These are phyloP conservation scores for Microcebus griseorufus DNA, from an alignment of 2,113 vertebrate genomes.

Conservation along the genomic window DNA sequence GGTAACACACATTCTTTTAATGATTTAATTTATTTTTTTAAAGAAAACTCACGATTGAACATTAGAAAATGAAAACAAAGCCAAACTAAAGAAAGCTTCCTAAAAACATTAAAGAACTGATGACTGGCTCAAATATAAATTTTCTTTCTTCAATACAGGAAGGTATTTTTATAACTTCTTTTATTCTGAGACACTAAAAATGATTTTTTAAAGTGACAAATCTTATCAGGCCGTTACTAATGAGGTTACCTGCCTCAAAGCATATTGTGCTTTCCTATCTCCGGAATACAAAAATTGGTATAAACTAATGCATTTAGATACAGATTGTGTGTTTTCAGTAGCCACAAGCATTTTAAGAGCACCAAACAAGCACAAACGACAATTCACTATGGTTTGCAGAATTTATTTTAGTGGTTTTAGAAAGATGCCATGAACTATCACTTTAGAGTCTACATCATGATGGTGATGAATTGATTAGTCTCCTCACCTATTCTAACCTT, in stretches of 20 bases:
- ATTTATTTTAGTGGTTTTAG: background rate
- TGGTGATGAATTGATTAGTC: background rate
- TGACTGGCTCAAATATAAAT: background rate
- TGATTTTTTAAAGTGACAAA: background rate
- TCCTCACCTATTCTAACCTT: background rate
- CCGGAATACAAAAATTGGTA: background rate
- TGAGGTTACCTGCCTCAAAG: background rate
- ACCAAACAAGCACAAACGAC: background rate
- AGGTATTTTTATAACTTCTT: background rate
- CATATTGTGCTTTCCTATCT: conserved; percentile 18
- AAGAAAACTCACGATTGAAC: background rate
- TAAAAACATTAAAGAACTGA: background rate
- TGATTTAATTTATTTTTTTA: background rate
- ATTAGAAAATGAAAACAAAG: conserved; percentile 7
- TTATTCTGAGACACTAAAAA: background rate
- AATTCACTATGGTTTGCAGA: background rate
- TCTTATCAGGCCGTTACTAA: conserved; percentile 45
- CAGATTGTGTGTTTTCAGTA: background rate
- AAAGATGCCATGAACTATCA: background rate
- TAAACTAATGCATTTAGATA: conserved; percentile 26
- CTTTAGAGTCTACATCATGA: background rate
- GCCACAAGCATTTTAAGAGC: background rate
- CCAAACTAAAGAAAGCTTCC: background rate
- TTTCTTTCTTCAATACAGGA: background rate
- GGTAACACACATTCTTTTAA: background rate